These are phyloP conservation scores for Zoanthus gigantus DNA, from an alignment of 92 coral and sea anemone genomes.

Conservation along the genomic window DNA sequence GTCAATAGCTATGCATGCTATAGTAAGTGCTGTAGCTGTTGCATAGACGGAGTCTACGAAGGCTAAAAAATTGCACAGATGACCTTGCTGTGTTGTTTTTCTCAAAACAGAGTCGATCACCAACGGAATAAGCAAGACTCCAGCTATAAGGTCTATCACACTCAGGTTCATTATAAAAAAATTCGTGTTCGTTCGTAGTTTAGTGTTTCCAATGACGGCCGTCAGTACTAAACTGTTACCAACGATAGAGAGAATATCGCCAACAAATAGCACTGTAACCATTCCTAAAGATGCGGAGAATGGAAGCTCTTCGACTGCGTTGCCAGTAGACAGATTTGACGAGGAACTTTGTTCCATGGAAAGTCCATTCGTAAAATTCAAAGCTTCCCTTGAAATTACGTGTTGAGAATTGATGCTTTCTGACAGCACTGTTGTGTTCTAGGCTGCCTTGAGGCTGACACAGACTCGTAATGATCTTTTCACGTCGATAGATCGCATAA, in stretches of 20 bases:
- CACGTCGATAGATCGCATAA: not conserved
- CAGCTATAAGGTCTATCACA: constrained; percentile 84
- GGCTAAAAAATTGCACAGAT: constrained; percentile 75
- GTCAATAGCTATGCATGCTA: constrained; percentile 90
- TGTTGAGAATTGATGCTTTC: not conserved
- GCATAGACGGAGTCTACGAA: constrained; percentile 88
- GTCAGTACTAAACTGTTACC: constrained; percentile 83
- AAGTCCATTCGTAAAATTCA: not conserved
- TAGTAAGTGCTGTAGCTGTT: constrained; percentile 83
- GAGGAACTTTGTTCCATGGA: constrained; percentile 13
- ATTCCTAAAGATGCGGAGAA: constrained; percentile 32
- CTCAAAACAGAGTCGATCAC: constrained; percentile 71
- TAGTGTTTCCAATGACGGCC: constrained; percentile 82
- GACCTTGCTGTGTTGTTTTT: constrained; percentile 25
- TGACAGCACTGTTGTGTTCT: not conserved
- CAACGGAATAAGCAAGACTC: constrained; percentile 74
- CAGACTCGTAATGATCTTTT: not conserved
- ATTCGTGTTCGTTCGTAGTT: constrained; percentile 91
- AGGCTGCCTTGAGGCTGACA: not conserved
- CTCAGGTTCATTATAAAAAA: constrained; percentile 88
- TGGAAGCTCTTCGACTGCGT: not conserved
- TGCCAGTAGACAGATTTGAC: constrained; percentile 22
- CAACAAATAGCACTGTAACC: constrained; percentile 39
- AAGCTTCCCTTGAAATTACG: not conserved
- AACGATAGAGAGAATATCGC: constrained; percentile 59